Evolutionary conservation across 2,888 invertebrate species (phyloP).

Genomic region (Empis stercorea): DNA sequence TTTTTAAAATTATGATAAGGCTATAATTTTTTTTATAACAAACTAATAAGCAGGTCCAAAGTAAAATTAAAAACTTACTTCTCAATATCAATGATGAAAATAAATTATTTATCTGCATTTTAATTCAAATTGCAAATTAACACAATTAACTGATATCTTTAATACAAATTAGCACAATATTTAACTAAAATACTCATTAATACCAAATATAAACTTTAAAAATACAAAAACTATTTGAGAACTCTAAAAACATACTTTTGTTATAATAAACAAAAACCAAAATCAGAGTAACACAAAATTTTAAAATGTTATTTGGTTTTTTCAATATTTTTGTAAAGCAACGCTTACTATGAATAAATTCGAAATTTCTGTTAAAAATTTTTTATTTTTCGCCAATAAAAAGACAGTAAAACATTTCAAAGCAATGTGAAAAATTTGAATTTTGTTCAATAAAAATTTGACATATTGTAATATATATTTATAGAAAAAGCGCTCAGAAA

Average conservation of each 20-base stretch:
- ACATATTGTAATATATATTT: neutral
- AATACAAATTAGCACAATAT: neutral
- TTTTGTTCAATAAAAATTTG: neutral
- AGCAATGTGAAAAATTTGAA: neutral
- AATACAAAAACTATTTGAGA: neutral
- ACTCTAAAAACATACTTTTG: neutral
- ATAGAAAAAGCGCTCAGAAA: neutral
- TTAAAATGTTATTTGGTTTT: neutral
- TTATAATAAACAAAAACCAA: neutral
- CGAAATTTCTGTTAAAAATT: neutral
- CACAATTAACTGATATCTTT: neutral
- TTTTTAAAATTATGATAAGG: slow-evolving; percentile 1
- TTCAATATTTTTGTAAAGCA: neutral
- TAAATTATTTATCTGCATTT: neutral
- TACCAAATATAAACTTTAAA: neutral
- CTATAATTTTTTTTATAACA: neutral
- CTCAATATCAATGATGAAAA: neutral
- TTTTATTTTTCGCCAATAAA: neutral
- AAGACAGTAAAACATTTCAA: slow-evolving; percentile 1
- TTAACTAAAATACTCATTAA: neutral
- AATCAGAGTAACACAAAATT: neutral
- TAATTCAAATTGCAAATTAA: neutral
- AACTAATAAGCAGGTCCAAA: neutral
- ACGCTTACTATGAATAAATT: slow-evolving; percentile 1
- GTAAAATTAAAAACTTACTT: slow-evolving; percentile 1